Percentiles rank a stretch among this genome's conserved stretches.
These are phyloP conservation scores for Xestia sexstrigata DNA, from an alignment of 2,888 invertebrate genomes.

Conservation along the genomic window DNA sequence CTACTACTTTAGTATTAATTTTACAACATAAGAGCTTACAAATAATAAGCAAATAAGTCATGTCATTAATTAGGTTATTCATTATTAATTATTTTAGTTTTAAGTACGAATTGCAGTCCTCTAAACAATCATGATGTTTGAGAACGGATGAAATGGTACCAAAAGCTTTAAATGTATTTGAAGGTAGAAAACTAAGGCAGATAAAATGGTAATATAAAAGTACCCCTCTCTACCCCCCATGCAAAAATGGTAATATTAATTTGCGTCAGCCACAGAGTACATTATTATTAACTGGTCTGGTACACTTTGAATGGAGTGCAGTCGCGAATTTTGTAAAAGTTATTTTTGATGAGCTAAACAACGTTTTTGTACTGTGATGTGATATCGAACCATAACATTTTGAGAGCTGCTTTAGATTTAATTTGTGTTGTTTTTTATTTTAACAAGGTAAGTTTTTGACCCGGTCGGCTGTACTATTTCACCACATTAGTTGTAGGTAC, in stretches of 20 bases:
- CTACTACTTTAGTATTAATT: conserved; percentile 15
- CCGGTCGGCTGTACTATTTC: conserved; percentile 38
- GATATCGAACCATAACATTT: conserved; percentile 3
- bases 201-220: not conserved
- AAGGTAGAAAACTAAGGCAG: conserved; percentile 10
- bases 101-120: too few species aligned
- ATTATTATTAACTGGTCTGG: too few species aligned
- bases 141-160: not conserved
- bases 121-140: not conserved
- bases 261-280: conserved; percentile 8
- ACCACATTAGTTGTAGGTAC: conserved; percentile 3
- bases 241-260: not conserved
- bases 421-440: conserved; percentile 17
- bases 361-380: conserved; percentile 37
- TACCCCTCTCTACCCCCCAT: not conserved
- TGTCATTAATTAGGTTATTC: not conserved
- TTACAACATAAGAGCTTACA: too few species aligned
- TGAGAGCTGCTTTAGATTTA: not conserved
- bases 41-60: not conserved
- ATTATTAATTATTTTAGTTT: not conserved
- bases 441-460: conserved; percentile 30
- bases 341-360: too few species aligned
- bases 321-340: conserved; percentile 29
- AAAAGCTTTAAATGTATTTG: not conserved
- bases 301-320: conserved; percentile 20